phyloP scores from a whole-genome alignment of 2,888 invertebrate species.

The Neoaliturus tenellus region DNA sequence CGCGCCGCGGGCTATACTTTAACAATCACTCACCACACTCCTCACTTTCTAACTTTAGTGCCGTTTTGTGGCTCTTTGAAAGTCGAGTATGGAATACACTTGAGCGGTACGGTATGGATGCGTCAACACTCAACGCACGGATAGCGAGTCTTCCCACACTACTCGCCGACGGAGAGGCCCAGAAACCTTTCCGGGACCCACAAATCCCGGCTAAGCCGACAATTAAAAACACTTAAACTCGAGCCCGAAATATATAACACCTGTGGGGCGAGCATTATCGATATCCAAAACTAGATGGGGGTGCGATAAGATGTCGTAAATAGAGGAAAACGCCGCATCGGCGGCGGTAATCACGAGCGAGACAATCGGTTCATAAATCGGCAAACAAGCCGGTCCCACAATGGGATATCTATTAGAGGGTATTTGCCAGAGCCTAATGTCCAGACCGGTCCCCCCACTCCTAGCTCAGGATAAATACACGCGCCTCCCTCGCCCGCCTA shows the following conservation, averaged over 20 bases:
- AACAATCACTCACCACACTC: constrained; percentile 1
- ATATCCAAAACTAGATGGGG: constrained; percentile 4
- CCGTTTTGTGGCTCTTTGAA: neutral
- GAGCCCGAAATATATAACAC: constrained; percentile 1
- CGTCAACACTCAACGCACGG: neutral
- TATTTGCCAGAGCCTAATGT: constrained; percentile 45
- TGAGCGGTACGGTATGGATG: too few relatives aligned
- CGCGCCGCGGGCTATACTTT: neutral
- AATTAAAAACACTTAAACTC: constrained; percentile 41
- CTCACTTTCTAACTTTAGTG: constrained; percentile 5
- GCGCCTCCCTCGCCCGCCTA: constrained; percentile 21
- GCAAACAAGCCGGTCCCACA: constrained; percentile 29
- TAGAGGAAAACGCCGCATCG: neutral
- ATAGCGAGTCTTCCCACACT: neutral
- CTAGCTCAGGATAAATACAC: constrained; percentile 42
- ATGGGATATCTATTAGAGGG: constrained; percentile 46
- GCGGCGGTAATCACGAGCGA: constrained; percentile 15
- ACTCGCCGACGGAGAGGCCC: neutral
- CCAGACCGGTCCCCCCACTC: constrained; percentile 21
- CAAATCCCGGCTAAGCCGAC: constrained; percentile 20
- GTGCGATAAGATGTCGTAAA: neutral
- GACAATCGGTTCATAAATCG: constrained; percentile 45
- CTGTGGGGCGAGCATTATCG: constrained; percentile 16
- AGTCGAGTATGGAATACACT: neutral
- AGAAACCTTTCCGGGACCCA: neutral